phyloP scores from a whole-genome alignment of 1,140 invertebrate genomes.

The Proales similis region DNA sequence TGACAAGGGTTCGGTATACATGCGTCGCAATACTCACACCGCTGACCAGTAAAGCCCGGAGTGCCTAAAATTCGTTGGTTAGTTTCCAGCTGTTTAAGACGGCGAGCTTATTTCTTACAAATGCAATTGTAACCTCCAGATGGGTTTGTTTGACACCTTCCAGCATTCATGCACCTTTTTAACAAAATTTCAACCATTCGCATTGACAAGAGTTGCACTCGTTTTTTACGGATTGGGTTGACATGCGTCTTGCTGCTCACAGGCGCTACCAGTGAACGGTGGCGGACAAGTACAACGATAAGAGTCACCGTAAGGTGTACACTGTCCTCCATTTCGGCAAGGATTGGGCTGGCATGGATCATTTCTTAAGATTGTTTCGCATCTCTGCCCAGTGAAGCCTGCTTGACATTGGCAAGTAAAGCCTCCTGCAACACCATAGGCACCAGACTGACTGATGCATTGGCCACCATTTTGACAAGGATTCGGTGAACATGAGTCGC shows the following conservation, averaged over 20 bases:
- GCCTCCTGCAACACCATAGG: too few species aligned
- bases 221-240: not conserved
- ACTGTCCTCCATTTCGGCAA: conserved; percentile 8
- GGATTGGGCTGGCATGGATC: conserved; percentile 39
- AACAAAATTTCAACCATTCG: not conserved
- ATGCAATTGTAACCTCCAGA: conserved; percentile 4
- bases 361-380: conserved; percentile 11
- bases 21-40: conserved; percentile 19
- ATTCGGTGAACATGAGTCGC: not conserved
- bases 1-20: conserved; percentile 42
- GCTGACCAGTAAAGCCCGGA: conserved; percentile 29
- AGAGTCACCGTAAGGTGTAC: conserved; percentile 41
- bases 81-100: too few species aligned
- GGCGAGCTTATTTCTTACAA: too few species aligned
- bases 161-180: not conserved
- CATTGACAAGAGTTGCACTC: not conserved
- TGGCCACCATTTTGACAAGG: conserved; percentile 28
- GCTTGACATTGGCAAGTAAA: conserved; percentile 1
- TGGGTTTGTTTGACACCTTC: not conserved
- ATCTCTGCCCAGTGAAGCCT: conserved; percentile 38
- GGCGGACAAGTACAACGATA: conserved; percentile 39
- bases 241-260: conserved; percentile 39
- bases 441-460: too few species aligned
- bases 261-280: conserved; percentile 42
- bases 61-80: too few species aligned